Conservation (phyloP, 2,888 invertebrate genomes). For the Choreutis nemorana region DNA sequence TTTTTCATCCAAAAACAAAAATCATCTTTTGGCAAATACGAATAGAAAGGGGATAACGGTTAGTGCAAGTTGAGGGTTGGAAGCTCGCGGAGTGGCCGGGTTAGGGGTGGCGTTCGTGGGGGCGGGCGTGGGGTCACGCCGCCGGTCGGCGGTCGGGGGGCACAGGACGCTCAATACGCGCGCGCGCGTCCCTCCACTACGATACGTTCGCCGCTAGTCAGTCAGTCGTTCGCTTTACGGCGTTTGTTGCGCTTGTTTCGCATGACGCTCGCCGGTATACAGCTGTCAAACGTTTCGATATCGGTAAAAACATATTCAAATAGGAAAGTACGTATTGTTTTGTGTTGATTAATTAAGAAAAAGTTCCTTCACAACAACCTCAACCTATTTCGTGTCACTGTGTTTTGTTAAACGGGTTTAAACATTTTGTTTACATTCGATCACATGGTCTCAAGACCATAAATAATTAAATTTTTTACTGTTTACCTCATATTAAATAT, state of each 20-base stretch:
- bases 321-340: slow-evolving; percentile 42
- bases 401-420: slow-evolving; percentile 12
- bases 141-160: slow-evolving; percentile 33
- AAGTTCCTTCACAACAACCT: no score
- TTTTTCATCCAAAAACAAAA: no score
- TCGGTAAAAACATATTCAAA: slow-evolving; percentile 31
- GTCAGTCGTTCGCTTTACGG: slow-evolving; percentile 48
- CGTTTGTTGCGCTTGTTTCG: slow-evolving; percentile 30
- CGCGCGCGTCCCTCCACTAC: slow-evolving; percentile 56
- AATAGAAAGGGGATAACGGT: slow-evolving; percentile 17
- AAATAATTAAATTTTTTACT: no score
- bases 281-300: slow-evolving; percentile 49
- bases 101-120: slow-evolving; percentile 13
- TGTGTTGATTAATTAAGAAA: no score
- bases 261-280: slow-evolving; percentile 27
- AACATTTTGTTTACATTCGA: slow-evolving; percentile 49
- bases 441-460: no score
- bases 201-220: slow-evolving; percentile 11
- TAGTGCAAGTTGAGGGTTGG: slow-evolving; percentile 20
- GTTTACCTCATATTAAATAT: slow-evolving; percentile 25
- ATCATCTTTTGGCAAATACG: slow-evolving; percentile 7
- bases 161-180: slow-evolving; percentile 57
- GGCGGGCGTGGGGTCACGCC: slow-evolving; percentile 24
- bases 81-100: slow-evolving; percentile 7
- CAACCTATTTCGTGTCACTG: no score